Conservation (phyloP, 2,888 invertebrate species). For the Acleris emargana region DNA sequence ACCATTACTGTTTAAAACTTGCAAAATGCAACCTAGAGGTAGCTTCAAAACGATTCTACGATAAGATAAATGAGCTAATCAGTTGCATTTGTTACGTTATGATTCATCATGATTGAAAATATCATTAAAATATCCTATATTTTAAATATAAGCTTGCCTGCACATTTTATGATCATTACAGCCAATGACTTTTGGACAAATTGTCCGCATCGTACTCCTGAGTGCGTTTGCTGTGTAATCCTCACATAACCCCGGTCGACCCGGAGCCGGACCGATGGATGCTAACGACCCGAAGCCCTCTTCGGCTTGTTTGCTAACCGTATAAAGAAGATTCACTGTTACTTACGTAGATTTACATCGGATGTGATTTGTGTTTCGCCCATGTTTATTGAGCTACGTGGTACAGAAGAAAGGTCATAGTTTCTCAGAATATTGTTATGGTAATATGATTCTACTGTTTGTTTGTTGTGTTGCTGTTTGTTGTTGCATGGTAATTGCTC, state of each 20-base stretch:
- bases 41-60: not conserved
- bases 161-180: not conserved
- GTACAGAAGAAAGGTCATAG: not conserved
- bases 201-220: conserved; percentile 24
- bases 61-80: conserved; percentile 2
- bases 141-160: no score
- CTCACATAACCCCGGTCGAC: conserved; percentile 43
- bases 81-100: not conserved
- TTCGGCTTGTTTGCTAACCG: conserved; percentile 39
- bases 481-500: not conserved
- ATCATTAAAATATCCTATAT: no score
- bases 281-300: conserved; percentile 51
- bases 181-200: conserved; percentile 10
- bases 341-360: conserved; percentile 12
- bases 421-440: not conserved
- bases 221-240: conserved; percentile 43
- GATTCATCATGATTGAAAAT: not conserved
- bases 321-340: conserved; percentile 37
- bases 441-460: not conserved
- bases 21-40: not conserved
- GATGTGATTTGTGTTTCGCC: not conserved
- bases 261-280: conserved; percentile 53
- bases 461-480: no score
- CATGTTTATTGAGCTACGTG: not conserved
- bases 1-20: not conserved